Evolutionary conservation across 2,113 vertebrate genomes (phyloP), one percentile per base, ranked within the genome.

Genomic region (Tonatia bakeri): DNA sequence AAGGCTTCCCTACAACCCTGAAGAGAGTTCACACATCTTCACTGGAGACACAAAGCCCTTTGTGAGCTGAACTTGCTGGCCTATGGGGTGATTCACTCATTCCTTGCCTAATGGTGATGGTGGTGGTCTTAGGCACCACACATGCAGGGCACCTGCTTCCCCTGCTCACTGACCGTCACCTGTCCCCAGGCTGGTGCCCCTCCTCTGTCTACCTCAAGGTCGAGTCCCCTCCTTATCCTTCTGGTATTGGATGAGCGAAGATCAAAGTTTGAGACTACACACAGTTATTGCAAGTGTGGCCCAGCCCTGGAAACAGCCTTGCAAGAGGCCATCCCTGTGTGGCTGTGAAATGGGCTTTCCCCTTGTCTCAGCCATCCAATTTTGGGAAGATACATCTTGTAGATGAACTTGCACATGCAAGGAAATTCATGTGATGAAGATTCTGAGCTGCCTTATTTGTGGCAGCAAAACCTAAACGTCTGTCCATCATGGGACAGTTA

Each of bases 341-440:
- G 19, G 43, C 38, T 69, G 47, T 26, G 38, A 73, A 50, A 22
- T 4, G n/a, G 1, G 0, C 28, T 10, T 1, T 11, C 22, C 36
- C 45, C 43, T 26, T 1, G 0, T 5, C 15, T 16, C 3, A 1
- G 36, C 81, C 36, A n/a, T 19, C 20, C 1, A 15, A 28, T 43
- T 40, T 45, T 22, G 10, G 54, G 47, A 12, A 56, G n/a, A 28
- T 0, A 19, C 14, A 33, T 50, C 52, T n/a, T 13, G n/a, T 17
- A 7, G 33, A 20, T 22, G 13, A 65, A 73, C 54, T 17, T 28
- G 67, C 36, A 20, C 11, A 17, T 4, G 3, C 2, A 40, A 22
- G 40, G 43, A 61, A 20, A 40, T 43, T 73, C 92, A 43, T 4
- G 6, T 4, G n/a, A 54, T 15, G 28, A 6, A 6, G 45, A 64